Base-by-base conservation (phyloP, 2,888 invertebrate species). In the Galerucella pusilla region DNA sequence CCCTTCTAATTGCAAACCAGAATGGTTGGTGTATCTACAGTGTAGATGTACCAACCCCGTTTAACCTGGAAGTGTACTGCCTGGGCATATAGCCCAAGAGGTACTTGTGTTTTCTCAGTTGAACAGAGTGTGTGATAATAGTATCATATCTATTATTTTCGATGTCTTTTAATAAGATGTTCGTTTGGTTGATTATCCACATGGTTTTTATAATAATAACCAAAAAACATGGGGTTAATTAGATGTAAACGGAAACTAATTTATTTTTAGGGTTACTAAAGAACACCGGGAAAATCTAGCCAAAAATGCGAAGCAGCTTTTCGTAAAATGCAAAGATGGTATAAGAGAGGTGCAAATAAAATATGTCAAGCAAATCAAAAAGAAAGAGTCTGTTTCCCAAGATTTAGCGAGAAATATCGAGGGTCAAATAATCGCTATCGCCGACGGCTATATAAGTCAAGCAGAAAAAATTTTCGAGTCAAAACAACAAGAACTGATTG, bases 221-320 rank as follows among this genome's bases (percentile, higher is more conserved):
- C 28, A 28, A 28, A 46, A 46, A 46, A 2, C 46, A 46, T 46
- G 1, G 28, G 2, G 2, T 28, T 28, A 1, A 28, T 46, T 46
- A 46, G 14, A 64, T 54, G 14, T 63, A 59, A 68, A 25, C 0
- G 11, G 11, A 73, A 46, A 20, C 35, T 68, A 49, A 64, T 60
- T 61, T 74, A 64, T 65, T 69, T 83, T 77, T 80, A 85, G 86
- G 88, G 94, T 99, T 0, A 98, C 98, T 0, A 94, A 94, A 85
- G 98, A 99, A 86, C 95, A 97, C 84, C 90, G 98, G 80, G 97
- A 98, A 88, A 91, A 90, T 75, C 89, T 99, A 75, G 93, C 95
- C 0, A 97, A 96, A 88, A 95, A 93, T 90, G 97, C 98, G 0
- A 97, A 96, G 88, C 89, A 90, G 0, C 84, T 96, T 68, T 96